phyloP scores from a whole-genome alignment of 2,888 invertebrate genomes.

The Zeuzera pyrina region DNA sequence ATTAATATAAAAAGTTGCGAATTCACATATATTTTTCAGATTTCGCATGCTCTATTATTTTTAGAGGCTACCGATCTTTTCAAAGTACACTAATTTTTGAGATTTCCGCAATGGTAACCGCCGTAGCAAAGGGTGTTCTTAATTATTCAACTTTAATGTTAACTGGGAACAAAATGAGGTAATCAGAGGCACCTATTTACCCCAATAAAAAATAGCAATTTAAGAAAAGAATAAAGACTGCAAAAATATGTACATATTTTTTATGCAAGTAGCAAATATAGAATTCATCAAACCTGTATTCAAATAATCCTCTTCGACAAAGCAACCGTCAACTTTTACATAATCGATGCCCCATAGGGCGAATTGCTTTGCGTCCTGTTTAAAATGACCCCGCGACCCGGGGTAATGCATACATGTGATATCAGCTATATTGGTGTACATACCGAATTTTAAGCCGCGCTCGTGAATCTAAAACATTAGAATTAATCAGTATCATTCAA shows the following conservation, averaged over 20 bases:
- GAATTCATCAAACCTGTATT: conserved; percentile 45
- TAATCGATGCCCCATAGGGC: conserved; percentile 87
- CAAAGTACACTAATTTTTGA: no score
- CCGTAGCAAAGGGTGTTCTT: no score
- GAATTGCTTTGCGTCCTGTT: conserved; percentile 79
- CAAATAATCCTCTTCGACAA: conserved; percentile 63
- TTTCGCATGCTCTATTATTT: no score
- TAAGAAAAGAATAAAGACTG: no score
- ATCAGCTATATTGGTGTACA: conserved; percentile 85
- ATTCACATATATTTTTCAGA: no score
- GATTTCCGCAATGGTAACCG: no score
- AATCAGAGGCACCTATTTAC: not conserved
- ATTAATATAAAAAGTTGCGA: no score
- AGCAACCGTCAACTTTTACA: conserved; percentile 88
- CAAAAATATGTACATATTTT: no score
- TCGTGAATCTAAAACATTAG: conserved; percentile 79
- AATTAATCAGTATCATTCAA: not conserved
- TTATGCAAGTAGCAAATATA: conserved; percentile 76
- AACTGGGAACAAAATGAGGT: not conserved
- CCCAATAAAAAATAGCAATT: not conserved
- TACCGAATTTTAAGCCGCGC: conserved; percentile 83
- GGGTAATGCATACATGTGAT: conserved; percentile 85
- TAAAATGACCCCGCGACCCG: conserved; percentile 76
- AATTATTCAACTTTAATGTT: not conserved
- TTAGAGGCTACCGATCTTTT: no score